Conservation (phyloP, 2,113 vertebrate species). For the Numida meleagris region DNA sequence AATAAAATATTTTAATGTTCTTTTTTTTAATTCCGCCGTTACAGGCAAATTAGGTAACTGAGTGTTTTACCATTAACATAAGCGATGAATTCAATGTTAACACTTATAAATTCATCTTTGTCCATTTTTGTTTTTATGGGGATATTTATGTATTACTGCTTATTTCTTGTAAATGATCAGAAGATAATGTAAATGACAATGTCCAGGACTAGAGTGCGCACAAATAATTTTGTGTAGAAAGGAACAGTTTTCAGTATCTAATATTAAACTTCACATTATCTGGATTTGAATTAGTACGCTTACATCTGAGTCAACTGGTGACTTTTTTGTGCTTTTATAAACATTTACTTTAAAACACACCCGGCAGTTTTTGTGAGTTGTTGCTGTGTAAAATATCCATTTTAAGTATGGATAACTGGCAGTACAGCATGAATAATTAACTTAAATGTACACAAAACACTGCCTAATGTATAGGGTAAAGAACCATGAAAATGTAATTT, state of each 20-base stretch:
- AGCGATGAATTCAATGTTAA: neutral
- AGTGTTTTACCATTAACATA: neutral
- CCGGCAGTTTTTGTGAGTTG: neutral
- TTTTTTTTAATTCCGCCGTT: neutral
- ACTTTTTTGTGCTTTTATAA: neutral
- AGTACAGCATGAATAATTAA: neutral
- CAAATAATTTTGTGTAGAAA: neutral
- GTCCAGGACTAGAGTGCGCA: neutral
- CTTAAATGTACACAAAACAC: fast-evolving
- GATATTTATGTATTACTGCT: neutral
- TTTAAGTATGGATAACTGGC: neutral
- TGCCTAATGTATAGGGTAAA: neutral
- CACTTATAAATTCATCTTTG: too few species aligned
- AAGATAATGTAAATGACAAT: neutral
- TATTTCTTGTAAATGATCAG: neutral
- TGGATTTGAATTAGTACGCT: neutral
- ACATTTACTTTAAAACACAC: neutral
- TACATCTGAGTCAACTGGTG: neutral
- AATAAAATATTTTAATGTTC: neutral
- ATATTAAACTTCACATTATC: neutral
- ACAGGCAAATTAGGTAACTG: neutral
- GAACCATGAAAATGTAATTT: neutral
- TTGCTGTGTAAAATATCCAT: neutral
- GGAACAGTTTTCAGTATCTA: neutral
- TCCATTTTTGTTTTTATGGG: neutral